Percentiles rank a stretch among this genome's conserved stretches.
Evolutionary conservation across 2,797 vertebrate genomes (phyloP).

Genomic region (Garrulus glandarius): DNA sequence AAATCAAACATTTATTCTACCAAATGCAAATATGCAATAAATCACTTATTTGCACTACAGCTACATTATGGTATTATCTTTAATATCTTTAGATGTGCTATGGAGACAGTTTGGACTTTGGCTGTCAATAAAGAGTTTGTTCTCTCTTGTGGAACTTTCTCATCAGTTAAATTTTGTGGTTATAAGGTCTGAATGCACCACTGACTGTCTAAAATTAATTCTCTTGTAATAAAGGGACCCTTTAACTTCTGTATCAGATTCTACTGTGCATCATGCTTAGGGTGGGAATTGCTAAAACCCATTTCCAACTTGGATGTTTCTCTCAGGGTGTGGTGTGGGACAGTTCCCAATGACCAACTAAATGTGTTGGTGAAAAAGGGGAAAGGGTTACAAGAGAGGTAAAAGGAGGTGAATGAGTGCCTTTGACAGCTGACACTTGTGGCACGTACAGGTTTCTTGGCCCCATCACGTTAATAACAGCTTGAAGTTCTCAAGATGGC

Average conservation of each 20-base stretch:
- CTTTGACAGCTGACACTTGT: background rate
- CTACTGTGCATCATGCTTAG: background rate
- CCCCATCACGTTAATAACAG: background rate
- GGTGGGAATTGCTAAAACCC: background rate
- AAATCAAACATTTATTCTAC: background rate
- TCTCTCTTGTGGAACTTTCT: background rate
- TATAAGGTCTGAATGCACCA: background rate
- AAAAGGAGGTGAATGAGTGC: background rate
- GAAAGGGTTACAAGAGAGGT: background rate
- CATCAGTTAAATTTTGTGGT: background rate
- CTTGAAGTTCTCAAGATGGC: background rate
- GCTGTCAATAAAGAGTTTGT: background rate
- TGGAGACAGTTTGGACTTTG: background rate
- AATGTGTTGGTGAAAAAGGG: background rate
- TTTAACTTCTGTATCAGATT: background rate
- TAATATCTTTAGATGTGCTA: background rate
- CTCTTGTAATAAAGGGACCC: background rate
- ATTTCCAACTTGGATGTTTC: fast-evolving
- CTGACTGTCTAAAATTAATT: background rate
- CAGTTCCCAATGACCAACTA: background rate
- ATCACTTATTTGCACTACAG: background rate
- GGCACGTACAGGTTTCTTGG: background rate
- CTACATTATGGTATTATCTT: background rate
- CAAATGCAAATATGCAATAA: background rate
- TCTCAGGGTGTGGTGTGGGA: background rate